Evolutionary conservation across 2,797 vertebrate genomes (phyloP).

Genomic region (Spinus olivaceus): DNA sequence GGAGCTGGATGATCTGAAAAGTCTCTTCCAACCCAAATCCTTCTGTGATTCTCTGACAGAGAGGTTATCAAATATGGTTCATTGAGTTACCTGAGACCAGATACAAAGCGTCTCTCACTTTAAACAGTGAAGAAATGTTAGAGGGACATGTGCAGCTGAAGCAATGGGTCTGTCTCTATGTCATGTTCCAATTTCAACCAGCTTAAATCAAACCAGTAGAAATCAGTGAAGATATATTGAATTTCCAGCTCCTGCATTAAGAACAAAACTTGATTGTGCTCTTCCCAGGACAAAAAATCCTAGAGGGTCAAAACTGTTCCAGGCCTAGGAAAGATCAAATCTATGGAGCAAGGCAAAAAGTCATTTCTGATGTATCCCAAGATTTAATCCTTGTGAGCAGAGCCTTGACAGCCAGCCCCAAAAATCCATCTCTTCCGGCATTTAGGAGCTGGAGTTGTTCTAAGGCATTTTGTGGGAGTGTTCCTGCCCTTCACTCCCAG

Average conservation of each 20-base stretch:
- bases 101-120: not conserved
- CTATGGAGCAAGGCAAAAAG: not conserved
- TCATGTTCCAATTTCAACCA: not conserved
- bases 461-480: not conserved
- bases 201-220: not conserved
- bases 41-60: not conserved
- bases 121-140: not conserved
- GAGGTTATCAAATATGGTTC: not conserved
- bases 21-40: not conserved
- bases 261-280: not conserved
- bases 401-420: not conserved
- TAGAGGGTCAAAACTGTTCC: not conserved
- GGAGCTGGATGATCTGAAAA: not conserved
- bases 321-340: not conserved
- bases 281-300: not conserved
- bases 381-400: not conserved
- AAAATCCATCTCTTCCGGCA: not conserved
- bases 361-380: not conserved
- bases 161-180: not conserved
- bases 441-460: not conserved
- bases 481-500: not conserved
- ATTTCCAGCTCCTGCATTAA: not conserved
- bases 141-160: not conserved
- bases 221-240: not conserved
- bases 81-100: not conserved